Base-by-base conservation (phyloP, 2,113 vertebrate species). In the Illadopsis cleaveri region DNA sequence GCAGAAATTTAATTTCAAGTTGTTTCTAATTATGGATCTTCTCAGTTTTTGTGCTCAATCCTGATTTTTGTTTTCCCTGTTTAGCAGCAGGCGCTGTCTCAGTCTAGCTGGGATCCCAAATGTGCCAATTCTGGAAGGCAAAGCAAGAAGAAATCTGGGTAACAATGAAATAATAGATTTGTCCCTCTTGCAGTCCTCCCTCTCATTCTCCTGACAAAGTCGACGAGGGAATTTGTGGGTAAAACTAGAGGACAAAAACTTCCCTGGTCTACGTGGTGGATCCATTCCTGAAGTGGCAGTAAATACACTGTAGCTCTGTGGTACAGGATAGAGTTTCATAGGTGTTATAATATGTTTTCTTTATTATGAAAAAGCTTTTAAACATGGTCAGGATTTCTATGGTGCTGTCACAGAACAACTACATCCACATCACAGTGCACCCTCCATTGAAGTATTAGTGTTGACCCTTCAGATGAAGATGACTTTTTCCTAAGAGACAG, bases 271-370 rank as follows among this genome's bases (percentile, higher is more conserved):
- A 33, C 19, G 7, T 54, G 42, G 15, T 69, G 51, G 40, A 19
- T 45, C 25, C 5, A 8, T 62, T 84, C 27, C 75, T 85, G 21
- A 68, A 82, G n/a, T 35, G 58, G 4, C 28, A 64, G 6, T 42
- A 48, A 62, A 37, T 13, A 56, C 15, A 3, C 7, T 50, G 10
- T 30, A 40, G 35, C 11, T 57, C 11, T 66, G 1, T 48, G 18
- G 27, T 57, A 53, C 9, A 0, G 2, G 1, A 2, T 12, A 44
- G 65, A 11, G 5, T 65, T 91, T 88, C 8, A 11, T 2, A 57
- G 27, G 12, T 35, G 38, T 89, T 56, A 10, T 9, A 38, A 15
- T 18, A 5, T 42, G 9, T 19, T 65, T 88, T 72, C 8, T 69
- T 60, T 61, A 16, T 24, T 60, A 37, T 51, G 56, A 24, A 51